Evolutionary conservation across 2,113 vertebrate genomes (phyloP).

Genomic region (Platysteira castanea): DNA sequence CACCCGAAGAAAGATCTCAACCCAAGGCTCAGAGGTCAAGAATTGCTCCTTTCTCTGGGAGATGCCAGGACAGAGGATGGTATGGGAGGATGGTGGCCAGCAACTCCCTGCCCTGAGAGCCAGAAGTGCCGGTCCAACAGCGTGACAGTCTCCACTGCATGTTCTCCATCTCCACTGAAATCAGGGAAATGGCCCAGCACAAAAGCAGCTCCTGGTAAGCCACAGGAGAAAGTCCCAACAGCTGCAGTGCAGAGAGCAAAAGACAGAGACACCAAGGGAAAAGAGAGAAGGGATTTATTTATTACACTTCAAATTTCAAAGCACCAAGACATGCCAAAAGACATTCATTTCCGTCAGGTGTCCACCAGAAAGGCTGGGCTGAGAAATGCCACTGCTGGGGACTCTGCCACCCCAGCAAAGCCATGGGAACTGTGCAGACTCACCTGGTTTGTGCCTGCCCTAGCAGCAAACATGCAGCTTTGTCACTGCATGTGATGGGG

Average conservation of each 20-base stretch:
- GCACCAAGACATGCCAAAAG: neutral
- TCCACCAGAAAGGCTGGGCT: neutral
- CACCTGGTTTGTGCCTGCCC: neutral
- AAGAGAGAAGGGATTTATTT: constrained; percentile 6
- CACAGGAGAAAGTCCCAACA: neutral
- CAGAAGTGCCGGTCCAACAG: neutral
- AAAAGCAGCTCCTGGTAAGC: neutral
- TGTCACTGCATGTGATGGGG: neutral
- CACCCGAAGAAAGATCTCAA: neutral
- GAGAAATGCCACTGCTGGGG: neutral
- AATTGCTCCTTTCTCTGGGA: neutral
- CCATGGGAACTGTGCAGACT: neutral
- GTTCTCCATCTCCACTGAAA: neutral
- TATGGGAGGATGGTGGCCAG: neutral
- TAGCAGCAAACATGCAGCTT: neutral
- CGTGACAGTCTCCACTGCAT: neutral
- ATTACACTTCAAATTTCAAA: neutral
- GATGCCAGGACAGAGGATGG: neutral
- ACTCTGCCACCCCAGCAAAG: neutral
- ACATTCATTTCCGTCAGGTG: neutral
- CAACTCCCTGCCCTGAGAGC: neutral
- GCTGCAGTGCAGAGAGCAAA: neutral
- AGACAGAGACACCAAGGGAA: neutral
- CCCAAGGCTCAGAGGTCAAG: neutral
- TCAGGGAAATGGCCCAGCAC: neutral